Base-by-base conservation (phyloP, 2,113 vertebrate species). In the Tachycineta bicolor region DNA sequence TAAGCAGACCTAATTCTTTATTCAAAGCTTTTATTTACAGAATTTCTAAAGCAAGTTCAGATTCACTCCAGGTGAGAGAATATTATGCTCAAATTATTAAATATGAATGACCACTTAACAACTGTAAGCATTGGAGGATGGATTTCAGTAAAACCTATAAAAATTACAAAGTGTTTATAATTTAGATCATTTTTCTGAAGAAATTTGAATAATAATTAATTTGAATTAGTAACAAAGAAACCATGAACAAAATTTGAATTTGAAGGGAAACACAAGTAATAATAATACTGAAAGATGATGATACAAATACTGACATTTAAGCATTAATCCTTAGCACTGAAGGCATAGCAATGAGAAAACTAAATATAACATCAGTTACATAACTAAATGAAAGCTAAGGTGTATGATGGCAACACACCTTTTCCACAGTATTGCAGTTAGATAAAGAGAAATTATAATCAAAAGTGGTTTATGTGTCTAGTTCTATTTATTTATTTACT, bases 271-370 rank as follows among this genome's bases (percentile, higher is more conserved):
- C 70, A 52, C 3, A 65, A 80, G 24, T 50, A 81, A 50, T 15
- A 91, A 53, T 39, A 94, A 19, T 41, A 75, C 71, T 56, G 24
- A 92, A 91, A 93, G 76, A 18, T 12, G 1, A 22, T 60, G 25
- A 33, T 78, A 67, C 8, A 65, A 84, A 86, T 39, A 59, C 29
- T 94, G 60, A 82, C 46, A 94, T 91, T 97, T 83, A 85, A 93
- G 12, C 21, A 80, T 23, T 68, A 93, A 94, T 90, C n/a, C 63
- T 95, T 80, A 28, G 11, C 31, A 59, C 9, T 71, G 28, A 74
- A 81, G 53, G 8, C 39, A 64, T 6, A 3, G 44, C 33, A 41
- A 20, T 22, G 43, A 69, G 56, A 60, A 52, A 82, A 82, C 85
- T 67, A 89, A 76, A 58, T 39, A 9, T 58, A 73, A 67, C 3